Evolutionary conservation across 2,888 invertebrate genomes (phyloP).

Genomic region (Trisateles emortualis): DNA sequence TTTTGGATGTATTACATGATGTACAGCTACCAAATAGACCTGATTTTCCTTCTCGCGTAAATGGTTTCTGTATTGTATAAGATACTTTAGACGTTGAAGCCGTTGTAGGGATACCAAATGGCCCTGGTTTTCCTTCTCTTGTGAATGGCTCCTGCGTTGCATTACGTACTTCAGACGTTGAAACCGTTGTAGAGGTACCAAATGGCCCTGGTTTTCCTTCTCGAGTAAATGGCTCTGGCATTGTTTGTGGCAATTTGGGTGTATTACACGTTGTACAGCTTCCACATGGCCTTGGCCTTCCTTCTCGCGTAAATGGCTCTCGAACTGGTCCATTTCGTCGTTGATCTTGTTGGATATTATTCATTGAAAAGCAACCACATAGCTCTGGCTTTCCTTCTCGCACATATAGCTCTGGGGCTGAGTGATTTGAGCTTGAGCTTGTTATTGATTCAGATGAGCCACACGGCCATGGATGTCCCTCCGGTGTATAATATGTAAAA

Average conservation of each 20-base stretch:
- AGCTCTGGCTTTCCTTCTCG: neutral
- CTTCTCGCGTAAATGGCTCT: constrained; percentile 3
- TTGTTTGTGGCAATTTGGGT: neutral
- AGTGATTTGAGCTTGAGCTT: neutral
- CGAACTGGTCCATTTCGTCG: too few species aligned
- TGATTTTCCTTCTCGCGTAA: too few species aligned
- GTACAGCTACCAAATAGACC: too few species aligned
- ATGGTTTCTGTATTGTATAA: neutral
- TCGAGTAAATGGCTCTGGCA: neutral
- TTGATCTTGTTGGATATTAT: neutral
- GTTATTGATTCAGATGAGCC: neutral
- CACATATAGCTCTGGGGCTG: neutral
- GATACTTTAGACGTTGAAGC: too few species aligned
- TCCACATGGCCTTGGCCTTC: constrained; percentile 1
- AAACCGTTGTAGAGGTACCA: neutral
- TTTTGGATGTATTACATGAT: too few species aligned
- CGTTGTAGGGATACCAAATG: too few species aligned
- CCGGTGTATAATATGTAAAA: neutral
- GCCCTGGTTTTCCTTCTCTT: too few species aligned
- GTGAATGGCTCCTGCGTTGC: too few species aligned
- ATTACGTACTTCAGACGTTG: neutral
- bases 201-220: neutral
- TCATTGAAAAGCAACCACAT: neutral
- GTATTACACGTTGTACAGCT: neutral
- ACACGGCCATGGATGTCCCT: constrained; percentile 2